Percentiles rank a stretch among this genome's conserved stretches.
These are phyloP conservation scores for Cyanoliseus patagonus DNA, from an alignment of 2,113 vertebrate species.

Conservation along the genomic window DNA sequence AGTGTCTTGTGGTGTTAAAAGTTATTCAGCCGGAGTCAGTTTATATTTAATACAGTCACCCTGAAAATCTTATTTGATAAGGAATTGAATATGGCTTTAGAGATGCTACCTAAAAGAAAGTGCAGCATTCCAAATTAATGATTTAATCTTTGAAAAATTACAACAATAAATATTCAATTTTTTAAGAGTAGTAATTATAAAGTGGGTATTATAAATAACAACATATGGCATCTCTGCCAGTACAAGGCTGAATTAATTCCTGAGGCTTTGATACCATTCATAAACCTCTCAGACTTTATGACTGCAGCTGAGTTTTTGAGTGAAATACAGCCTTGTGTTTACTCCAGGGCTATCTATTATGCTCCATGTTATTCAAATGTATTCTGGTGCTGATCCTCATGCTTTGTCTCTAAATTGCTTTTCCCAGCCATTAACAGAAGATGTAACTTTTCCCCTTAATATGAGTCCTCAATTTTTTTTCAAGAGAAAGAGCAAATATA, in stretches of 20 bases:
- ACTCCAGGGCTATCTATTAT: conserved; percentile 57
- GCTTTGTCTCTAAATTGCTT: conserved; percentile 28
- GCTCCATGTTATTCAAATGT: conserved; percentile 49
- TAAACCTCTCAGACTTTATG: conserved; percentile 60
- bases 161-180: conserved; percentile 33
- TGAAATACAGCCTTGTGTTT: conserved; percentile 60
- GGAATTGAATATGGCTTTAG: not conserved
- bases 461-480: not conserved
- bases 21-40: not conserved
- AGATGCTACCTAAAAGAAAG: not conserved
- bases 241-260: conserved; percentile 52
- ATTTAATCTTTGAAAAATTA: conserved; percentile 46
- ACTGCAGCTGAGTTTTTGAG: conserved; percentile 58
- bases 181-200: conserved; percentile 56
- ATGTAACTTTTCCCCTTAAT: not conserved
- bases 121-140: not conserved
- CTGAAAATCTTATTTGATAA: not conserved
- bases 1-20: not conserved
- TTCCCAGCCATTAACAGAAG: not conserved
- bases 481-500: not conserved
- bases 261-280: conserved; percentile 33
- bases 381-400: conserved; percentile 32
- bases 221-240: conserved; percentile 36
- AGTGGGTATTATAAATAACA: conserved; percentile 48
- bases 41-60: not conserved